Percentiles rank a stretch among this genome's conserved stretches.
These are phyloP conservation scores for Apolygus lucorum DNA, from an alignment of 1,140 invertebrate species.

Conservation along the genomic window DNA sequence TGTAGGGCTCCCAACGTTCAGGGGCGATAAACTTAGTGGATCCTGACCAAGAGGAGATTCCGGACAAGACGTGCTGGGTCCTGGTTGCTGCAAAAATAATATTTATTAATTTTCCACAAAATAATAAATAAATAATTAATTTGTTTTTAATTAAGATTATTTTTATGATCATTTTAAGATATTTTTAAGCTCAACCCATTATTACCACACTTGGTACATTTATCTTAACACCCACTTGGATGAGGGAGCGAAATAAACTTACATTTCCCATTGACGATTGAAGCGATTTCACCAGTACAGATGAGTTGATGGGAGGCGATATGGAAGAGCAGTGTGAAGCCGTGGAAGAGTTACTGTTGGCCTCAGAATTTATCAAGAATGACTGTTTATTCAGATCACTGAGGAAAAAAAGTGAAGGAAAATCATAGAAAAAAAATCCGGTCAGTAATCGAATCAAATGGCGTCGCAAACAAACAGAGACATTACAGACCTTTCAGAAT, in stretches of 20 bases:
- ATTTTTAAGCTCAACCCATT: no score
- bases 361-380: background rate
- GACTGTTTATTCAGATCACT: background rate
- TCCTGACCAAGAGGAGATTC: constrained; percentile 30
- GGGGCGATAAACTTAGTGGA: constrained; percentile 32
- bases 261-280: background rate
- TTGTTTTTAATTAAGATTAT: no score
- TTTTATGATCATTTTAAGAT: no score
- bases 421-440: background rate
- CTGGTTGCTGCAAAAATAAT: background rate
- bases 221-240: no score
- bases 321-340: background rate
- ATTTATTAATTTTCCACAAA: no score
- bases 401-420: background rate
- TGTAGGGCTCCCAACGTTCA: constrained; percentile 31
- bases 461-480: no score
- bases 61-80: constrained; percentile 14
- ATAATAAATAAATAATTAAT: no score
- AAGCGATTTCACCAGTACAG: background rate
- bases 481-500: background rate
- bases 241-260: background rate
- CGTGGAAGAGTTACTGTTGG: background rate
- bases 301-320: background rate
- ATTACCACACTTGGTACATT: no score
- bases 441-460: background rate